Evolutionary conservation across 2,888 invertebrate genomes (phyloP).

Genomic region (Monochamus alternatus): DNA sequence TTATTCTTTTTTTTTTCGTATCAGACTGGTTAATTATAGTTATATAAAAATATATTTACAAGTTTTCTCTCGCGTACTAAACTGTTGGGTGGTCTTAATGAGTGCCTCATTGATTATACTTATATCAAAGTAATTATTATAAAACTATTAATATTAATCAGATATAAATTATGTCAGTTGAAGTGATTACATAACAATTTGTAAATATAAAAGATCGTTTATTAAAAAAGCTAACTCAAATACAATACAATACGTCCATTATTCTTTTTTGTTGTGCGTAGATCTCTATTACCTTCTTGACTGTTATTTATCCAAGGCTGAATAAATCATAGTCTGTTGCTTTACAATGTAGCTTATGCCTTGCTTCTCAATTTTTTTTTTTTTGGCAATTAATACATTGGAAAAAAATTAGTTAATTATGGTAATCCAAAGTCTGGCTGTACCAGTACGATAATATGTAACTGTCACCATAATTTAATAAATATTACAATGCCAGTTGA

Average conservation of each 20-base stretch:
- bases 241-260: constrained; percentile 1
- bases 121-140: neutral
- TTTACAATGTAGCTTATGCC: neutral
- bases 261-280: constrained; percentile 7
- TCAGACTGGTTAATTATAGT: too few species aligned
- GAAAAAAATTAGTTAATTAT: too few species aligned
- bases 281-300: constrained; percentile 1
- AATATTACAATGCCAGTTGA: too few species aligned
- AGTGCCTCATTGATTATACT: neutral
- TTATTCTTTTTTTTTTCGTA: too few species aligned
- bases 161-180: constrained; percentile 29
- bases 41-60: too few species aligned
- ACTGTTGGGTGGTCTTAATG: neutral
- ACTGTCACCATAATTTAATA: too few species aligned
- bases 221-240: neutral
- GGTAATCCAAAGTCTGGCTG: too few species aligned
- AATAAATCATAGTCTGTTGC: neutral
- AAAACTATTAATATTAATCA: constrained; percentile 9
- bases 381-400: too few species aligned
- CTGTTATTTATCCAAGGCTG: neutral
- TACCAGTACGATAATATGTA: too few species aligned
- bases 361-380: too few species aligned
- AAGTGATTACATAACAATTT: constrained; percentile 11
- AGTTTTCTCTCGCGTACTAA: too few species aligned
- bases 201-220: neutral